A percentile compares a stretch with the other conserved stretches of the same genome.
Evolutionary conservation across 2,797 vertebrate species (phyloP).

Genomic region (Amazonetta brasiliensis): DNA sequence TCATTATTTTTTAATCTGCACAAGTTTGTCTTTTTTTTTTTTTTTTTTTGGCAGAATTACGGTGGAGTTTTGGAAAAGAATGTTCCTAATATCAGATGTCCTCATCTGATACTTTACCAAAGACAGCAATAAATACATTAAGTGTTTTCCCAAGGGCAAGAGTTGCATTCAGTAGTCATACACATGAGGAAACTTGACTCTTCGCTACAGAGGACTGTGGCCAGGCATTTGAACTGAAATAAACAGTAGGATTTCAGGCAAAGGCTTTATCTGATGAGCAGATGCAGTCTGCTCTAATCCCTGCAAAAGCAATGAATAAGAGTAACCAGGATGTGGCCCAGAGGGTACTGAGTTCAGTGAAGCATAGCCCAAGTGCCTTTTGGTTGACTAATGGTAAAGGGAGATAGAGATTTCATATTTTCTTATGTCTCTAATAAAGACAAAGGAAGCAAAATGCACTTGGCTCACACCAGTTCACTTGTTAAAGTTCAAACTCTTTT

Average conservation of each 20-base stretch:
- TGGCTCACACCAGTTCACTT: background rate
- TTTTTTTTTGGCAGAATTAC: background rate
- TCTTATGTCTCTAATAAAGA: background rate
- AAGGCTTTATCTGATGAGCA: conserved; percentile 29
- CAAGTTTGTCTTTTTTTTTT: background rate
- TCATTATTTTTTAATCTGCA: background rate
- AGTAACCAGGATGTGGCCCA: conserved; percentile 12
- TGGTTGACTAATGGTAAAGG: conserved; percentile 14
- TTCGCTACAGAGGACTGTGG: background rate
- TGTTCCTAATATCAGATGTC: background rate
- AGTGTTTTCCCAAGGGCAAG: background rate
- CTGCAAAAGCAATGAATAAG: background rate
- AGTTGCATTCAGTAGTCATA: background rate
- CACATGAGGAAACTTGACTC: background rate
- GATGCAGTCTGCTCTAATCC: conserved; percentile 6
- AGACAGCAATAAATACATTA: background rate
- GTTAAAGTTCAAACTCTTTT: background rate
- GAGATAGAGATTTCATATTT: background rate
- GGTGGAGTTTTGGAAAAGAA: background rate
- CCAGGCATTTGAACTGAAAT: background rate
- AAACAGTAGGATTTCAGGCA: background rate
- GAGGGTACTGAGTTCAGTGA: conserved; percentile 55
- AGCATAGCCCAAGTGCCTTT: background rate
- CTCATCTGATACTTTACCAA: background rate
- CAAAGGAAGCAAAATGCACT: background rate